Evolutionary conservation across 2,113 vertebrate species (phyloP), one percentile per base, ranked within the genome.

Genomic region (Megaceryle torquata): DNA sequence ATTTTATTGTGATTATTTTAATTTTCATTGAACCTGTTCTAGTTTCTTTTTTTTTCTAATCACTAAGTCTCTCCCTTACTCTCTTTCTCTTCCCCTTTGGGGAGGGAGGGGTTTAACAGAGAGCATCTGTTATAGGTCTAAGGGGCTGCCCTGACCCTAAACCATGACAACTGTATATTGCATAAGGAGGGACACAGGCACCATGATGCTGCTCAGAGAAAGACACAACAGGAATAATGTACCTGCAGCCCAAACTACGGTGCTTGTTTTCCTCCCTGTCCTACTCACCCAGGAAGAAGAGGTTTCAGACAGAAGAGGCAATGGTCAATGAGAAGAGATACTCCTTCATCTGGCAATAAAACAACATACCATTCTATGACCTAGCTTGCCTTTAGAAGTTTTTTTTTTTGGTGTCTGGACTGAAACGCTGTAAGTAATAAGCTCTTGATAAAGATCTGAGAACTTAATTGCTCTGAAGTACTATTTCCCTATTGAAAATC

Each of bases 381-480:
- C 26, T 61, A 31, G 10, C 5, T 91, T 79, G 18, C n/a, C 31
- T 90, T 80, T n/a, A 50, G 16, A 87, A 57, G 4, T 63, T 76
- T 82, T 60, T 29, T 29, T 94, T 94, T 88, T 77, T 53, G 76
- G 57, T 0, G 0, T 61, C 48, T 76, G 54, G 26, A 80, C 33
- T 24, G 35, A 89, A 94, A 69, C 26, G 61, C 4, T 75, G 54
- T 20, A 94, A 91, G 11, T 74, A 91, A 93, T 88, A 86, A 92
- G 35, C 28, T 84, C 77, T 91, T 72, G 89, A 89, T 79, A 89
- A 97, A 69, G 37, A 82, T 84, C 89, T 92, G 70, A 75, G 51
- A 89, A 79, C 21, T 60, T 95, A 92, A 91, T 89, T 95, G 69
- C 65, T 86, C 81, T 92, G 43, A 93, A 82, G 29, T 57, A 68